These are phyloP conservation scores for Drosophila gaucha DNA, from an alignment of 2,888 invertebrate genomes.

Conservation along the genomic window DNA sequence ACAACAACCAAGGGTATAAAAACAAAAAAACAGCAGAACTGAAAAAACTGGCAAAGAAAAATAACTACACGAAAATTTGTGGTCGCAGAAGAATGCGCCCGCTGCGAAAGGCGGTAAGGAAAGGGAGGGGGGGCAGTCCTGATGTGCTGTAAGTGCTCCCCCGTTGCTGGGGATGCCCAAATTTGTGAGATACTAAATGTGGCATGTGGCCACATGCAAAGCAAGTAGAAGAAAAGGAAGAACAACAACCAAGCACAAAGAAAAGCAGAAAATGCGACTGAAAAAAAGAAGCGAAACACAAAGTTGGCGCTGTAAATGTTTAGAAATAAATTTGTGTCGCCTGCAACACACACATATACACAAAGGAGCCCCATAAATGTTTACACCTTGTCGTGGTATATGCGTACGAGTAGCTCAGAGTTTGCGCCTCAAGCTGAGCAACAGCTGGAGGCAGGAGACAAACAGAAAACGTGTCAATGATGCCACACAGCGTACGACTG, in stretches of 20 bases:
- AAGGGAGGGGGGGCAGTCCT: neutral
- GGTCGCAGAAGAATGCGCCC: conserved; percentile 70
- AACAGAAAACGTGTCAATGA: conserved; percentile 75
- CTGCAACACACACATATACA: conserved; percentile 37
- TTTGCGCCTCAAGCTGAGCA: conserved; percentile 18
- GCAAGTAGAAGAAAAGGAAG: conserved; percentile 1
- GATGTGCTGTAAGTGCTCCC: conserved; percentile 46
- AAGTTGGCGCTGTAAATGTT: conserved; percentile 68
- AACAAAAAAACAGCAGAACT: conserved; percentile 22
- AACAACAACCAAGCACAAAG: conserved; percentile 30
- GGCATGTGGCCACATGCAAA: conserved; percentile 61
- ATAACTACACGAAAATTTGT: conserved; percentile 77
- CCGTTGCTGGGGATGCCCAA: conserved; percentile 53
- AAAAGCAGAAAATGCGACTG: conserved; percentile 1
- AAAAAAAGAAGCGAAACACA: conserved; percentile 22
- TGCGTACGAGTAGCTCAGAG: conserved; percentile 7
- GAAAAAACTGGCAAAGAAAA: conserved; percentile 56
- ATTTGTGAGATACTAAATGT: conserved; percentile 75
- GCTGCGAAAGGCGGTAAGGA: neutral
- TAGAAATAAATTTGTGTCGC: conserved; percentile 78
- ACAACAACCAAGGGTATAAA: conserved; percentile 2
- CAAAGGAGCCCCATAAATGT: conserved; percentile 64
- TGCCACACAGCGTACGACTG: conserved; percentile 53
- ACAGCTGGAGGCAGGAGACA: conserved; percentile 15
- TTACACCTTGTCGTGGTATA: conserved; percentile 59